Evolutionary conservation across 2,888 invertebrate genomes (phyloP).

Genomic region (Copidosoma aretas): DNA sequence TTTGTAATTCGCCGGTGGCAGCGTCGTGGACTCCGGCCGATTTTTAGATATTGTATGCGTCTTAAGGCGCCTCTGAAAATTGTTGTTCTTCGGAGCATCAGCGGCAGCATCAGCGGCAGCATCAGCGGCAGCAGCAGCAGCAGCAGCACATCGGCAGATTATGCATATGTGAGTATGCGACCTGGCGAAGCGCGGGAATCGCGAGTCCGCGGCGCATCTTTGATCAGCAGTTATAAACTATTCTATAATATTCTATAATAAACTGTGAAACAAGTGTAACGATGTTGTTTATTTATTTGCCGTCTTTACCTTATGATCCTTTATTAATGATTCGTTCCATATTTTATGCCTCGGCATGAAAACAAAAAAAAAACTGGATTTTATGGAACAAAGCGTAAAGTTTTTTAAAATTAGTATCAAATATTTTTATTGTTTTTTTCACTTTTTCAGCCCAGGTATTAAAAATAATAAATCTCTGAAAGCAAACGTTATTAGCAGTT

Average conservation of each 20-base stretch:
- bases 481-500: too few species aligned
- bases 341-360: too few species aligned
- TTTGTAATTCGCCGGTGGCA: slow-evolving; percentile 28
- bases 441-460: too few species aligned
- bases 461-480: too few species aligned
- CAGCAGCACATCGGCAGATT: slow-evolving; percentile 42
- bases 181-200: slow-evolving; percentile 40
- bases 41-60: neutral
- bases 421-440: too few species aligned
- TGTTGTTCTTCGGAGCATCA: slow-evolving; percentile 9
- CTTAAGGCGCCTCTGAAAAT: slow-evolving; percentile 31
- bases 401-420: too few species aligned
- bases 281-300: slow-evolving; percentile 27
- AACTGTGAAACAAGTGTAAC: slow-evolving; percentile 62
- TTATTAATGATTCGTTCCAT: too few species aligned
- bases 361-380: too few species aligned
- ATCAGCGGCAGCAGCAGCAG: slow-evolving; percentile 36
- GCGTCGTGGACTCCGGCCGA: slow-evolving; percentile 18
- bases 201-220: slow-evolving; percentile 59
- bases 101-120: too few species aligned
- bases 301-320: slow-evolving; percentile 6
- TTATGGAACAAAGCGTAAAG: too few species aligned
- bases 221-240: slow-evolving; percentile 62
- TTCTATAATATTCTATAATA: slow-evolving; percentile 63
- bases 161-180: slow-evolving; percentile 12